Conservation (phyloP, 2,113 vertebrate species). For the Limnothrissa miodon region DNA sequence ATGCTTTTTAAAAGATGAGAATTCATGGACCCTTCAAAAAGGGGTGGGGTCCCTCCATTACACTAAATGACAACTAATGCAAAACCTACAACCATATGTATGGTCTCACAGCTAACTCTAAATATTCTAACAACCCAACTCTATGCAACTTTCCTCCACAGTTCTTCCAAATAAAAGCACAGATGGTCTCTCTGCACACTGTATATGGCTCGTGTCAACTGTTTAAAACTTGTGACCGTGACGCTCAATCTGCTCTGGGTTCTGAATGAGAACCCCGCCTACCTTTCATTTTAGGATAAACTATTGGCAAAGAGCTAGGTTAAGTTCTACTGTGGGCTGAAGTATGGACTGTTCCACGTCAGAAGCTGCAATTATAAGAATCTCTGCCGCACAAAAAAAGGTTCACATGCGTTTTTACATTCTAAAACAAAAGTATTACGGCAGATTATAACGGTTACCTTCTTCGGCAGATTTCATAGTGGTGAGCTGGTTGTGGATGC, state of each 20-base stretch:
- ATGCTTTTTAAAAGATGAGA: background rate
- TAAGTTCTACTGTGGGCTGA: background rate
- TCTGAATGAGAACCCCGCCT: slow-evolving; percentile 15
- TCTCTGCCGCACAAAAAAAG: background rate
- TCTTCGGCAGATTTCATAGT: slow-evolving; percentile 73
- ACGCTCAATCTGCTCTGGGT: slow-evolving; percentile 2
- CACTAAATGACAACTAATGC: background rate
- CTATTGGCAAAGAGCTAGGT: background rate
- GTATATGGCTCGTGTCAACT: slow-evolving; percentile 10
- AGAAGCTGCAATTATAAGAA: background rate
- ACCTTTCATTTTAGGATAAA: slow-evolving; percentile 8
- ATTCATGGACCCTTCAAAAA: background rate
- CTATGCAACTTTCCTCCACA: background rate
- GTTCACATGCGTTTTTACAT: background rate
- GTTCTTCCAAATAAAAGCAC: slow-evolving; percentile 8
- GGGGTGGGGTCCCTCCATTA: background rate
- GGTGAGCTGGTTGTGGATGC: background rate
- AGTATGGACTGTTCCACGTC: background rate
- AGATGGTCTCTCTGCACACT: background rate
- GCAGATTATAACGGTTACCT: slow-evolving; percentile 59
- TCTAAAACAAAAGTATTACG: background rate
- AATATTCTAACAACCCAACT: too few relatives aligned
- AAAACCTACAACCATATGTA: background rate
- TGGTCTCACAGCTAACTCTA: background rate
- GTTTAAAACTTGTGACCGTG: slow-evolving; percentile 19